phyloP scores from a whole-genome alignment of 1,140 invertebrate species.

The Magallana ariakensis region DNA sequence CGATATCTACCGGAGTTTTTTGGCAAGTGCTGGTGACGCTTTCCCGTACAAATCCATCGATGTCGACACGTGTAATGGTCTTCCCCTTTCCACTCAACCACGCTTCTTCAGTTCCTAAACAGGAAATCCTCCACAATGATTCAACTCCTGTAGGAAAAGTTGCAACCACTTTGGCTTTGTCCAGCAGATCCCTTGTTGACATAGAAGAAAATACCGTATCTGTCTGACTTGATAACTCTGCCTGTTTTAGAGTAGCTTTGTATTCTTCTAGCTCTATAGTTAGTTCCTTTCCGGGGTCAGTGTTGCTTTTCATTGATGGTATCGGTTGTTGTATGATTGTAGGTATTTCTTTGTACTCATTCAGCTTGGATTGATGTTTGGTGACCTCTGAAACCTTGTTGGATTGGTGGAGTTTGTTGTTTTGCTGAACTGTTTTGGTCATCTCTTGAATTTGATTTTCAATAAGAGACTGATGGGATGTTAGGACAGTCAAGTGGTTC shows the following conservation, averaged over 20 bases:
- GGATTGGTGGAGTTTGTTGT: neutral
- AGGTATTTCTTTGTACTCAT: neutral
- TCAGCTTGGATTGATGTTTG: neutral
- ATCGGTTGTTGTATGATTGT: neutral
- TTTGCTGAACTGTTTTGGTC: slow-evolving; percentile 1
- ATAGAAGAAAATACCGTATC: neutral
- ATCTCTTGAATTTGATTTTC: neutral
- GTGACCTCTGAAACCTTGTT: neutral
- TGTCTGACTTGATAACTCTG: neutral
- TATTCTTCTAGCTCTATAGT: neutral
- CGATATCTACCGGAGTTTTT: neutral
- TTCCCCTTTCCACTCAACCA: neutral
- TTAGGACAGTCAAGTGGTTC: neutral
- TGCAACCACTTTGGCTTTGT: neutral
- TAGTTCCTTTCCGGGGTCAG: neutral
- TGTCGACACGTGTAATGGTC: neutral
- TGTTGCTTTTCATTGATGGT: neutral
- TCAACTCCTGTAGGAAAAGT: neutral
- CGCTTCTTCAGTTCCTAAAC: neutral
- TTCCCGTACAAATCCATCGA: neutral
- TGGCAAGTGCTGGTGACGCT: neutral
- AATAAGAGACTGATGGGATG: neutral
- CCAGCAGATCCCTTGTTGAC: neutral
- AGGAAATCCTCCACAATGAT: neutral
- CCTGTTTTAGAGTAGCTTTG: neutral